Evolutionary conservation across 1,140 invertebrate genomes (phyloP), one percentile per base, ranked within the genome.

Genomic region (Caenorhabditis tropicalis): DNA sequence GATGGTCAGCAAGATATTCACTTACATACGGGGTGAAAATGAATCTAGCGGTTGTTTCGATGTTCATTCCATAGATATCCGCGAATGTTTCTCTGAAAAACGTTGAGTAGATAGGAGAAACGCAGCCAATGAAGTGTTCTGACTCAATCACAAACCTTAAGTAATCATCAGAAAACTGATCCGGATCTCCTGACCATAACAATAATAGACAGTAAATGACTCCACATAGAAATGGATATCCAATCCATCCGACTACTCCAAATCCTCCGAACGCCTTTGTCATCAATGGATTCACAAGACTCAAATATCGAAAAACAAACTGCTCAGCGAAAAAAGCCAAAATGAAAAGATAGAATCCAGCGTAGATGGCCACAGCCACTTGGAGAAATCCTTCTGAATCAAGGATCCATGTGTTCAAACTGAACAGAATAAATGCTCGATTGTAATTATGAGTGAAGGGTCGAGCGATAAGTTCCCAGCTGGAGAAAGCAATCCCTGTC

Each of bases 401-500:
- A 5, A n/a, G 16, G 3, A 65, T 21, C 29, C 31, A 65, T 19
- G 58, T 33, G n/a, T 65, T 65, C 31, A 65, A 24, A 36, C 58
- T 65, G 31, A 65, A 65, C 9, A 65, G 24, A 27, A 65, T n/a
- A 5, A 15, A 65, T 19, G 21, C 58, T 19, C 36, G 24, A n/a
- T 65, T 65, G 58, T 65, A 65, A 36, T 36, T 65, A 16, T 65
- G 58, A n/a, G 24, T 24, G 19, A 65, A 65, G 19, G 58, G 58
- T 19, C 31, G 58, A 19, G 58, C 58, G 10, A 65, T 65, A 0
- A 65, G 19, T 65, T 65, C 58, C 29, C 29, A 65, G 7, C 9
- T 10, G 4, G 58, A 65, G 15, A 65, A 65, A 10, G 21, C 31
- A 19, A 65, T 36, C 6, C 58, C 58, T 10, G 24, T 65, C 3